Evolutionary conservation across 2,113 vertebrate species (phyloP), one percentile per base, ranked within the genome.

Genomic region (Cygnus atratus): DNA sequence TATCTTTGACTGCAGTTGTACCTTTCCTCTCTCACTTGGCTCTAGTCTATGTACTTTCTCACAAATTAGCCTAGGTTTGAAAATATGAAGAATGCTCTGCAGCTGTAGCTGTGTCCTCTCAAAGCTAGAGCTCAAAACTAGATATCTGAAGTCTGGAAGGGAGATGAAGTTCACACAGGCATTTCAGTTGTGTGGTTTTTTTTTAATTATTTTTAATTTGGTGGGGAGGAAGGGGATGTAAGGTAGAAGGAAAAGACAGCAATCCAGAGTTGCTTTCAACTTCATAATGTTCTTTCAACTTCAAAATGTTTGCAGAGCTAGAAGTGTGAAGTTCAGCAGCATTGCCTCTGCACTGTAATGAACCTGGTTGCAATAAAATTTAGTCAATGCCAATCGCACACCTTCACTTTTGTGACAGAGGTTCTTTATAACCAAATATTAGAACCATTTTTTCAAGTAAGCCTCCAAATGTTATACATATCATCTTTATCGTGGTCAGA

Each of bases 81-180:
- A 68, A 87, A 21, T 4, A 8, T 44, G 5, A 65, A 73, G 87
- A 88, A 44, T 0, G 0, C 14, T 54, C 11, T 1, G 1, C 14
- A 25, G 4, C 13, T 55, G 13, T 41, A 48, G 10, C 46, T 48
- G 46, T 48, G 6, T 65, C 59, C 4, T 19, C 21, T 55, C 13
- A 66, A 74, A 85, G n/a, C 7, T 39, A 18, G 44, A 46, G 17
- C 44, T 70, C 77, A 13, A 21, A 46, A 11, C 48, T 13, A 63
- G 13, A 68, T n/a, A 76, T 7, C 7, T 73, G 28, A 76, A 4
- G 0, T 2, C 37, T 55, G 37, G 31, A 89, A 83, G n/a, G 18
- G 22, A 17, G 28, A 37, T 28, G 37, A 68, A 7, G 6, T 8
- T 84, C 39, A 37, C 20, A 13, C 5, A 41, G 11, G 4, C 6